phyloP scores from a whole-genome alignment of 2,888 invertebrate species.

The Trichacis sp. region DNA sequence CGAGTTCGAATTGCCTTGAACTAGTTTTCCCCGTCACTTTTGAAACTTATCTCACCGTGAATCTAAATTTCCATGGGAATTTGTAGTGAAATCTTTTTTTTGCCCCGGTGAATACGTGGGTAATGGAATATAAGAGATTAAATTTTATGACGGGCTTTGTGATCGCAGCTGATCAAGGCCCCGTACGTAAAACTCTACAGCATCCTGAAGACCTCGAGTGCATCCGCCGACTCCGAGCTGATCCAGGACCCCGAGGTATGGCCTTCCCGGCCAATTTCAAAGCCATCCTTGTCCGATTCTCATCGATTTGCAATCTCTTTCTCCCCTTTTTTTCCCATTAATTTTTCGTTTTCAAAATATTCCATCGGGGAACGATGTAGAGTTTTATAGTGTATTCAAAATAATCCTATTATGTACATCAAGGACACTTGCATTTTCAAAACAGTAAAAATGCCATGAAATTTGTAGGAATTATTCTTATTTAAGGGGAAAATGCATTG shows the following conservation, averaged over 20 bases:
- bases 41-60: neutral
- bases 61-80: slow-evolving; percentile 3
- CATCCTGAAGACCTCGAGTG: slow-evolving; percentile 93
- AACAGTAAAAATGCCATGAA: too few species aligned
- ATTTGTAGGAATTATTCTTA: too few species aligned
- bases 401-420: too few species aligned
- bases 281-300: slow-evolving; percentile 47
- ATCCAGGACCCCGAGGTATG: slow-evolving; percentile 68
- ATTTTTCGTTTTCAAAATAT: neutral
- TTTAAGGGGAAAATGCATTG: too few species aligned
- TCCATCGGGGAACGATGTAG: neutral
- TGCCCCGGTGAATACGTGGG: neutral
- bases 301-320: slow-evolving; percentile 3
- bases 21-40: neutral
- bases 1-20: neutral
- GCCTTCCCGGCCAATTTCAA: slow-evolving; percentile 28
- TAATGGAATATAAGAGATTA: slow-evolving; percentile 4
- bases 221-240: slow-evolving; percentile 76
- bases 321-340: too few species aligned
- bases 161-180: slow-evolving; percentile 91
- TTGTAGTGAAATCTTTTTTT: neutral
- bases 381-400: too few species aligned
- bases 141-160: slow-evolving; percentile 50
- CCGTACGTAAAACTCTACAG: slow-evolving; percentile 96
- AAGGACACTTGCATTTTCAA: too few species aligned